A percentile compares a stretch with the other conserved stretches of the same genome.
Evolutionary conservation across 1,140 invertebrate species (phyloP).

Genomic region (Diachasma alloeum): DNA sequence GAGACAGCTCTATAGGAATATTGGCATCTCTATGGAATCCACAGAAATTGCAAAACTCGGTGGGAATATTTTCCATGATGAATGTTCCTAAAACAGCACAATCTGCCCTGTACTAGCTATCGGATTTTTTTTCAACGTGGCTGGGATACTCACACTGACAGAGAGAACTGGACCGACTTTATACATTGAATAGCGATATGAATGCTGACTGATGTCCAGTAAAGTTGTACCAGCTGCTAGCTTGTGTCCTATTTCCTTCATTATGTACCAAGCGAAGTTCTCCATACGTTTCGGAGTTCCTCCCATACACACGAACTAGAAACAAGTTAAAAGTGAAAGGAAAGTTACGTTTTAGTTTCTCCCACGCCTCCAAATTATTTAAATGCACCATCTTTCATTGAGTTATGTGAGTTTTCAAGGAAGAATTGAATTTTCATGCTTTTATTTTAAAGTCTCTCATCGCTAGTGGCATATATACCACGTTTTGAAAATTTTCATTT

Average conservation of each 20-base stretch:
- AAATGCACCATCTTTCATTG: too few species aligned
- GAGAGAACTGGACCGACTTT: constrained; percentile 95
- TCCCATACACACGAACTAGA: constrained; percentile 97
- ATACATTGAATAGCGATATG: constrained; percentile 96
- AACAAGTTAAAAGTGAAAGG: constrained; percentile 1
- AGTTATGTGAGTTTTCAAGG: too few species aligned
- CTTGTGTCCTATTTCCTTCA: constrained; percentile 90
- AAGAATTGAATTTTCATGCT: too few species aligned
- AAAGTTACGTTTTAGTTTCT: too few species aligned
- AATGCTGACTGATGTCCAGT: constrained; percentile 89
- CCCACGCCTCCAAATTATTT: too few species aligned
- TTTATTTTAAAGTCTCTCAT: too few species aligned
- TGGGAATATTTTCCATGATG: too few species aligned
- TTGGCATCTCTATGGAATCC: too few species aligned
- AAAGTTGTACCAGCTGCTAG: constrained; percentile 86
- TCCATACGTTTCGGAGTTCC: constrained; percentile 95
- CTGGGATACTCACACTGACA: constrained; percentile 81
- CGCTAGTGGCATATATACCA: too few species aligned
- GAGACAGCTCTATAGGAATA: too few species aligned
- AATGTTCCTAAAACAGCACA: background rate
- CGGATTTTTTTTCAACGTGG: background rate
- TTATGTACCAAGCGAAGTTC: constrained; percentile 90
- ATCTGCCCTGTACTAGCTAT: background rate
- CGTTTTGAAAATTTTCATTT: too few species aligned
- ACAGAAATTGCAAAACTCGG: too few species aligned